Evolutionary conservation across 2,797 vertebrate species (phyloP), one percentile per base, ranked within the genome.

Genomic region (Gouania willdenowi): DNA sequence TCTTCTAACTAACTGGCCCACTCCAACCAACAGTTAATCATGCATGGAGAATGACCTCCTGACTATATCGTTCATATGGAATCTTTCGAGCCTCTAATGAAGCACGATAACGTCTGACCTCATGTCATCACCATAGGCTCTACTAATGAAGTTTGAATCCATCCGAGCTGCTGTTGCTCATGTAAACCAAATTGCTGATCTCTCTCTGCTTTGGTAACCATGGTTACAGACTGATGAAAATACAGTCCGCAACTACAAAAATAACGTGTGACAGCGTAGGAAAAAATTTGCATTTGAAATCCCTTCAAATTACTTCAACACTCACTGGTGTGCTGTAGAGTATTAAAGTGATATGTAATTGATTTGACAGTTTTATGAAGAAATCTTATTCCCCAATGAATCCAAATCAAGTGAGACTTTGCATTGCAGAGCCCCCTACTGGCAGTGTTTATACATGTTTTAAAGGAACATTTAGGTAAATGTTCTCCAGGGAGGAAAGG

Each of bases 371-470:
- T 17, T 2, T 21, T 56, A 8, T 44, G 10, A 41, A 8, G 6
- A 32, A 1, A 2, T 18, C 24, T 33, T n/a, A 30, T 16, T 20
- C 49, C 10, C 13, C 17, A 6, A 23, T 49, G 24, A 41, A 20
- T 30, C 36, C 16, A 29, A n/a, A 9, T 53, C 13, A 25, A 63
- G 29, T 22, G 2, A 19, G 61, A 53, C 50, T 76, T 43, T 72
- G 74, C 77, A 60, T 66, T 53, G 41, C 38, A 80, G 59, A 68
- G 77, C 78, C 86, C 80, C 61, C 85, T 56, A 40, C 71, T 71
- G 86, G 79, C n/a, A 22, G 45, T 3, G 37, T 36, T 5, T 45
- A 21, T 53, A 45, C 28, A n/a, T 29, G 44, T 27, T 43, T 44
- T 31, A 31, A 11, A 32, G 23, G 5, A 17, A 47, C 38, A 3